These are phyloP conservation scores for Talpa occidentalis DNA, from an alignment of 2,113 vertebrate genomes.

Conservation along the genomic window DNA sequence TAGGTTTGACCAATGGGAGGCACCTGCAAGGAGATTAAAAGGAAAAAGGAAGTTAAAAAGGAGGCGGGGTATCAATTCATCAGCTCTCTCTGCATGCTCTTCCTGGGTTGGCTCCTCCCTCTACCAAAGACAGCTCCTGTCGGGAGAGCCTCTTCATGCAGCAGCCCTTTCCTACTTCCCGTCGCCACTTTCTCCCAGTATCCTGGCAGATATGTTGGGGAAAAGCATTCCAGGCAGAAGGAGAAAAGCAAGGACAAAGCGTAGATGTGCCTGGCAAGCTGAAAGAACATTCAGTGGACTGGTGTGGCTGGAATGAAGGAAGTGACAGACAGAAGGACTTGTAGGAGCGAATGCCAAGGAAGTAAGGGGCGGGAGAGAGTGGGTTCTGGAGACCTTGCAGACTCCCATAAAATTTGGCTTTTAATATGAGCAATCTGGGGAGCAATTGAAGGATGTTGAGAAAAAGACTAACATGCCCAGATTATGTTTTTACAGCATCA, in stretches of 20 bases:
- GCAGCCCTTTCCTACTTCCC: neutral
- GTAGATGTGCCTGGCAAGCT: neutral
- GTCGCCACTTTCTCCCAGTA: neutral
- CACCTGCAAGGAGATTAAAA: slow-evolving; percentile 67
- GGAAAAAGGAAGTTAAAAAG: slow-evolving; percentile 36
- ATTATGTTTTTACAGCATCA: slow-evolving; percentile 6
- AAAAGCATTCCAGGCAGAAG: neutral
- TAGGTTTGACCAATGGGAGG: slow-evolving; percentile 63
- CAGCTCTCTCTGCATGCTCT: neutral
- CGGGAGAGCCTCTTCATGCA: neutral
- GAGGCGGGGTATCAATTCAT: neutral
- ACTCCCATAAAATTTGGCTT: neutral
- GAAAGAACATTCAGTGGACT: neutral
- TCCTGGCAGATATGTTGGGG: neutral
- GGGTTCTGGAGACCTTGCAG: neutral
- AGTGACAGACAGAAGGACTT: fast-evolving
- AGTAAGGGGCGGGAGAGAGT: neutral
- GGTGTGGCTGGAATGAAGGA: neutral
- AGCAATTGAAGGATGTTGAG: neutral
- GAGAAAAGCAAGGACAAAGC: neutral
- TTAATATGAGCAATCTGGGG: neutral
- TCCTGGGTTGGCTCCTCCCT: neutral
- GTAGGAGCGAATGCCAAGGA: neutral
- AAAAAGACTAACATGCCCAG: neutral
- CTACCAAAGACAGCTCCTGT: neutral